These are phyloP conservation scores for Coracopsis vasa DNA, from an alignment of 2,113 vertebrate species.

Conservation along the genomic window DNA sequence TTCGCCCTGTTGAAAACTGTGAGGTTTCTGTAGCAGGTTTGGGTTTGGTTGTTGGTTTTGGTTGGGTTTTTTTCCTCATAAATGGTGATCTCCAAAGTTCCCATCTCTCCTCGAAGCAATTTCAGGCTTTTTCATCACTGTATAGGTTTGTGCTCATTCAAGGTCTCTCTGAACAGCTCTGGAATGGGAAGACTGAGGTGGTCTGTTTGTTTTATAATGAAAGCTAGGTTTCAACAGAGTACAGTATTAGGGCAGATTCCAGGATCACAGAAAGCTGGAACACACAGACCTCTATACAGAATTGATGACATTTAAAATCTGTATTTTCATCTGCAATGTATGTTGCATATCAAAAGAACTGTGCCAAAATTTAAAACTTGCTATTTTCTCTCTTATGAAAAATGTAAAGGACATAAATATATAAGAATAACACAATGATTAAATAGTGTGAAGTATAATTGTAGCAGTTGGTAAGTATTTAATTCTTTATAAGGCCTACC, in stretches of 20 bases:
- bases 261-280: background rate
- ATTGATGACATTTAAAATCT: background rate
- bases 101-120: background rate
- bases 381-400: background rate
- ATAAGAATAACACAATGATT: background rate
- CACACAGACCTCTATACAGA: background rate
- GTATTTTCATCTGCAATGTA: background rate
- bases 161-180: background rate
- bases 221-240: background rate
- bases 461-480: background rate
- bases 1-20: background rate
- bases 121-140: background rate
- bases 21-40: background rate
- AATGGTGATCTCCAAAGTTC: background rate
- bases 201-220: background rate
- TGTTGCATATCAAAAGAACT: background rate
- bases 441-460: background rate
- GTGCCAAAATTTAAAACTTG: background rate
- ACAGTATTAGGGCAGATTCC: background rate
- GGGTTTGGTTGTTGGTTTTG: background rate
- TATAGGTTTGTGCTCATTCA: background rate
- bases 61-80: background rate
- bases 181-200: background rate
- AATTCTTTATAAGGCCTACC: background rate
- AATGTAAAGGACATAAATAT: background rate